phyloP scores from a whole-genome alignment of 2,888 invertebrate genomes.

The Hybos culiciformis region DNA sequence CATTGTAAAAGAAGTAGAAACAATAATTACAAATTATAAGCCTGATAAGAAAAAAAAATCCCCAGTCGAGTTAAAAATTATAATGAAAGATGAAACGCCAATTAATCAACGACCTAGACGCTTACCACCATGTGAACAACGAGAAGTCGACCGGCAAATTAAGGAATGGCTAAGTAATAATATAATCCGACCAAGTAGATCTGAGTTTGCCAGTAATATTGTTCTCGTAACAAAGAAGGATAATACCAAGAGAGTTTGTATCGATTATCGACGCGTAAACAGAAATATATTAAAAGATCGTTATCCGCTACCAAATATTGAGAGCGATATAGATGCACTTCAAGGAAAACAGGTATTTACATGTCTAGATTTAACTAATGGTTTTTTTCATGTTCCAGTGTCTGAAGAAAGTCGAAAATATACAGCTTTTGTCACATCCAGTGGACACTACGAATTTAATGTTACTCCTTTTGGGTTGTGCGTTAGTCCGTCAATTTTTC shows the following conservation, averaged over 20 bases:
- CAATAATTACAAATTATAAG: not conserved
- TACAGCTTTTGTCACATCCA: too few relatives aligned
- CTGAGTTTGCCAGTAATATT: too few relatives aligned
- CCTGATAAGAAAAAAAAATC: not conserved
- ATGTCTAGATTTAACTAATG: conserved; percentile 20
- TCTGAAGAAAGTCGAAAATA: conserved; percentile 13
- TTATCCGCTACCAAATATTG: conserved; percentile 17
- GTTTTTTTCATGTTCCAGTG: conserved; percentile 23
- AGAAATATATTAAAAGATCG: conserved; percentile 13
- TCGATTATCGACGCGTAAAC: conserved; percentile 14
- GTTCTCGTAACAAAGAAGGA: too few relatives aligned
- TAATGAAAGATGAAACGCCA: not conserved
- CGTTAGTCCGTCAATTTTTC: conserved; percentile 19
- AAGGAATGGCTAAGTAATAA: conserved; percentile 5
- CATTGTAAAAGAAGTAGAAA: too few relatives aligned
- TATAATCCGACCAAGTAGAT: too few relatives aligned
- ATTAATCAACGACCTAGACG: conserved; percentile 1
- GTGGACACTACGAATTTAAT: too few relatives aligned
- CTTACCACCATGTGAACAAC: conserved; percentile 1
- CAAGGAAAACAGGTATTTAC: conserved; percentile 18
- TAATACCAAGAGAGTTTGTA: conserved; percentile 1
- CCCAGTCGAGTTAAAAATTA: not conserved
- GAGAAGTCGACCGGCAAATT: conserved; percentile 2
- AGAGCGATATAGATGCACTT: conserved; percentile 19
- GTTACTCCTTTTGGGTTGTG: conserved; percentile 25